Conservation (phyloP, 2,888 invertebrate species). For the Zelleria hepariella region DNA sequence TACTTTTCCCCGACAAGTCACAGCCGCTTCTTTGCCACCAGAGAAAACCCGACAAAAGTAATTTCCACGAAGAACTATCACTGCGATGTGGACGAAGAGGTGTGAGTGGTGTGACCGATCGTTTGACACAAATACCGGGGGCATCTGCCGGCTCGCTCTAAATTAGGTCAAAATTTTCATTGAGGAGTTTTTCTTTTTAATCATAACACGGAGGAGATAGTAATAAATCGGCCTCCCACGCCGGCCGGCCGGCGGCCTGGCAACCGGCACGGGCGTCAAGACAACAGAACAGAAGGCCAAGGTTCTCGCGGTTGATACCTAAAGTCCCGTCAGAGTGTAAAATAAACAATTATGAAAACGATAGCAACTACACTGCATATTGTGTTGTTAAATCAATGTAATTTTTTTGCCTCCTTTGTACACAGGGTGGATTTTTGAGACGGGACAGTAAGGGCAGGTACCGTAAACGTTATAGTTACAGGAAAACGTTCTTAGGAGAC, state of each 20-base stretch:
- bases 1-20: neutral
- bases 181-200: conserved; percentile 17
- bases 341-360: too few relatives aligned
- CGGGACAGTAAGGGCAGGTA: too few relatives aligned
- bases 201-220: conserved; percentile 11
- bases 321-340: neutral
- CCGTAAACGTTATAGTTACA: too few relatives aligned
- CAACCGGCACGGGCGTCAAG: conserved; percentile 18
- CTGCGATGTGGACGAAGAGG: neutral
- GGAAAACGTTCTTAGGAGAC: too few relatives aligned
- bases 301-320: neutral
- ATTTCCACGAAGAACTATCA: neutral
- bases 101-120: neutral
- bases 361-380: too few relatives aligned
- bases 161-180: conserved; percentile 30
- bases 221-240: conserved; percentile 40
- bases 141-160: neutral
- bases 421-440: too few relatives aligned
- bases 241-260: conserved; percentile 26
- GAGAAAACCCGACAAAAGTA: neutral
- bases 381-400: too few relatives aligned
- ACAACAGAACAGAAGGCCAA: neutral
- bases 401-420: too few relatives aligned
- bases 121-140: neutral
- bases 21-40: neutral